Conservation (phyloP, 92 coral and sea anemone species). For the Porites evermanni region DNA sequence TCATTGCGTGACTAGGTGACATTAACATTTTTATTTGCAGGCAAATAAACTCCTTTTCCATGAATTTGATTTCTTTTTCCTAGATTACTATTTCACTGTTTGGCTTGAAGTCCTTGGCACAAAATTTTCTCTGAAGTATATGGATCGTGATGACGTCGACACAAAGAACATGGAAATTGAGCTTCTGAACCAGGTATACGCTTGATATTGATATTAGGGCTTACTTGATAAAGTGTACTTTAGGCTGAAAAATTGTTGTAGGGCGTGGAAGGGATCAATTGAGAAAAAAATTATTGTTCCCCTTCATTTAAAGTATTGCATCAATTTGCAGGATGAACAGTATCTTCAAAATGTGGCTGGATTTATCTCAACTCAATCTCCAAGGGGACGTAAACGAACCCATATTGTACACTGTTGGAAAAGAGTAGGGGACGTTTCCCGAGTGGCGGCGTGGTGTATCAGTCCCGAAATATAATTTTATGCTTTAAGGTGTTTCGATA, state of each 20-base stretch:
- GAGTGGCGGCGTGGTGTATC: too few species aligned
- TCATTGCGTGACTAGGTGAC: too few species aligned
- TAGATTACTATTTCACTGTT: slow-evolving; percentile 18
- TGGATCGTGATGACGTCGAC: not conserved
- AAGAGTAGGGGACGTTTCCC: too few species aligned
- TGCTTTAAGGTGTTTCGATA: too few species aligned
- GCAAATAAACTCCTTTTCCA: too few species aligned
- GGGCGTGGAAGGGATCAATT: not conserved
- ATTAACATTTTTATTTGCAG: too few species aligned
- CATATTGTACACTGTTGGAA: too few species aligned
- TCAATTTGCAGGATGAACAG: slow-evolving; percentile 5
- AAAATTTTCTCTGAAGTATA: not conserved
- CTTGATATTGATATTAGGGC: not conserved
- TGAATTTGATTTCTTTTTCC: too few species aligned
- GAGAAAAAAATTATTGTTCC: too few species aligned
- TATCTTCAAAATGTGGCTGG: slow-evolving; percentile 22
- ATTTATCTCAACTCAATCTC: not conserved
- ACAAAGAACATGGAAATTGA: not conserved
- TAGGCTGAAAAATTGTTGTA: not conserved
- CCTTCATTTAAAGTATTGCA: not conserved
- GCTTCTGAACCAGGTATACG: not conserved
- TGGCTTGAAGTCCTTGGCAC: slow-evolving; percentile 16
- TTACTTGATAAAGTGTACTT: not conserved
- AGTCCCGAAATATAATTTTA: too few species aligned
- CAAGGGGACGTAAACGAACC: too few species aligned